Evolutionary conservation across 1,140 invertebrate genomes (phyloP).

Genomic region (Neodiprion pinetum): DNA sequence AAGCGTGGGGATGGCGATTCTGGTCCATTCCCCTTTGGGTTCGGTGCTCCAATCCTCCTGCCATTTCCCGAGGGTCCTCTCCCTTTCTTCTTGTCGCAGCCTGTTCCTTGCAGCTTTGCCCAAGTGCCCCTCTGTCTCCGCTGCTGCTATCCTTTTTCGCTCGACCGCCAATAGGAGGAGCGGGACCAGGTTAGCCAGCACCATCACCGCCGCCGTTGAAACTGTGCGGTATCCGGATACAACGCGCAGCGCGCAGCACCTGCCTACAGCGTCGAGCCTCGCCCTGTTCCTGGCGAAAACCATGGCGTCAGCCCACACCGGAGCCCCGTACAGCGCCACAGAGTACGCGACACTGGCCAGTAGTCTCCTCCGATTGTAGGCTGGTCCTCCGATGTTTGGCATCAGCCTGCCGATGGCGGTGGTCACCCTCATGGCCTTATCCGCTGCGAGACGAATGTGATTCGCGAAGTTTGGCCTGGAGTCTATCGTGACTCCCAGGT

Average conservation of each 20-base stretch:
- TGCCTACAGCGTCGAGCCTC: too few species aligned
- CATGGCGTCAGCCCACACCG: neutral
- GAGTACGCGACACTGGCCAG: neutral
- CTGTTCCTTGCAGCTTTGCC: too few species aligned
- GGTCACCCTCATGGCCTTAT: too few species aligned
- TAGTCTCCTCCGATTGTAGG: neutral
- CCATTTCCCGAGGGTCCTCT: neutral
- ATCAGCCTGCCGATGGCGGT: too few species aligned
- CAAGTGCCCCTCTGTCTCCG: neutral
- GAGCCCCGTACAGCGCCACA: neutral
- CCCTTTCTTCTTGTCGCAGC: neutral
- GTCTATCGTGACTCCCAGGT: conserved; percentile 25
- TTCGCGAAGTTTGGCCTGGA: too few species aligned
- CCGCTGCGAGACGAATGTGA: too few species aligned
- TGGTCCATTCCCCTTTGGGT: too few species aligned
- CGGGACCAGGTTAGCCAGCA: neutral
- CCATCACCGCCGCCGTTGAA: neutral
- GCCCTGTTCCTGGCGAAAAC: too few species aligned
- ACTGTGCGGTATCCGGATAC: neutral
- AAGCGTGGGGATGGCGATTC: too few species aligned
- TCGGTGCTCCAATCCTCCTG: conserved; percentile 20
- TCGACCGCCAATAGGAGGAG: conserved; percentile 12
- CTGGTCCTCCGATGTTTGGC: too few species aligned
- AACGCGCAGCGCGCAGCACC: neutral
- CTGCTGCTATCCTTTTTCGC: neutral